A percentile compares a stretch with the other conserved stretches of the same genome.
These are phyloP conservation scores for Eudemis profundana DNA, from an alignment of 2,888 invertebrate species.

Conservation along the genomic window DNA sequence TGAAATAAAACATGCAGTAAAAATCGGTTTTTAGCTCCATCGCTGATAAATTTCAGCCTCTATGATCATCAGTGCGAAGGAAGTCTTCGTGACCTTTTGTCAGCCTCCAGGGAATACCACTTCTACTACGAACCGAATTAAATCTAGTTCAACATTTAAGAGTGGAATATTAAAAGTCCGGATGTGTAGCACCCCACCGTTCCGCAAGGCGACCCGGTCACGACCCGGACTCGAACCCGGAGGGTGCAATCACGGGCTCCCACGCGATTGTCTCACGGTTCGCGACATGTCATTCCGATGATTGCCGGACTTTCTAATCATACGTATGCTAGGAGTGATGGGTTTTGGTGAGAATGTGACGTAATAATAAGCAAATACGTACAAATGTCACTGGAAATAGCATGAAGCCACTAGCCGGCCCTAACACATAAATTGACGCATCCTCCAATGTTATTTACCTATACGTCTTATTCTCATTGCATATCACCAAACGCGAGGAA, in stretches of 20 bases:
- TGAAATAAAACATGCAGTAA: too few species aligned
- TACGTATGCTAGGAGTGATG: constrained; percentile 50
- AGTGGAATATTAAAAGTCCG: constrained; percentile 65
- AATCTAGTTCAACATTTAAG: constrained; percentile 26
- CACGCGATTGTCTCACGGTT: constrained; percentile 82
- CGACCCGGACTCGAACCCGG: constrained; percentile 67
- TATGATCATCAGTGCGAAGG: too few species aligned
- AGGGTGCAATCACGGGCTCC: constrained; percentile 79
- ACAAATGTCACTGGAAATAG: too few species aligned
- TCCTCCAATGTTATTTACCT: too few species aligned
- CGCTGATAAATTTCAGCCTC: too few species aligned
- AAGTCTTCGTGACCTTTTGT: too few species aligned
- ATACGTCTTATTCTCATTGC: too few species aligned
- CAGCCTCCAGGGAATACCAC: background rate
- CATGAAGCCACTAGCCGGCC: too few species aligned
- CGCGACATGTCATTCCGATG: constrained; percentile 78
- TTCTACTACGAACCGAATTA: background rate
- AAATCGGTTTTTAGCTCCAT: too few species aligned
- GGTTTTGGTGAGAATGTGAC: constrained; percentile 2
- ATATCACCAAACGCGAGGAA: too few species aligned
- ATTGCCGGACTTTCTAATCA: constrained; percentile 75
- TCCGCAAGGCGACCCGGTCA: constrained; percentile 65
- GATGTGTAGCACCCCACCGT: constrained; percentile 80
- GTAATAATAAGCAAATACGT: background rate
- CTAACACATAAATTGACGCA: too few species aligned